These are phyloP conservation scores for Halictus quadricinctus DNA, from an alignment of 2,888 invertebrate species.

Conservation along the genomic window DNA sequence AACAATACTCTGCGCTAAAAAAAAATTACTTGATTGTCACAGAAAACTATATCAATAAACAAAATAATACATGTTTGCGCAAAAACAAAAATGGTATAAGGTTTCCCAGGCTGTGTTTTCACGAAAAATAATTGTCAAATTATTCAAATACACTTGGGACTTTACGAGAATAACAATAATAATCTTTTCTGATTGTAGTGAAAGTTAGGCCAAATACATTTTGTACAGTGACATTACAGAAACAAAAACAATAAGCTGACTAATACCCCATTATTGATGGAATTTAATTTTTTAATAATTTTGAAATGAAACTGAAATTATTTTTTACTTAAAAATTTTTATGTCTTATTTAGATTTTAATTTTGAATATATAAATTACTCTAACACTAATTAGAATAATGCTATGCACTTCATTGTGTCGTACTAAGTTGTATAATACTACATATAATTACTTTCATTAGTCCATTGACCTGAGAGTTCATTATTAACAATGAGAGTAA, in stretches of 20 bases:
- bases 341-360: neutral
- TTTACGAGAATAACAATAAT: neutral
- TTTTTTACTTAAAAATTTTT: neutral
- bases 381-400: neutral
- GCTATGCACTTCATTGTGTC: neutral
- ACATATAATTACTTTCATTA: neutral
- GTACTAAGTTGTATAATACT: neutral
- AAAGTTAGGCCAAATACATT: neutral
- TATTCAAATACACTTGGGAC: neutral
- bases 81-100: neutral
- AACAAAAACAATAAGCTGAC: neutral
- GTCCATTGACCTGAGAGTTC: neutral
- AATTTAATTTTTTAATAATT: neutral
- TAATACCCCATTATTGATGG: neutral
- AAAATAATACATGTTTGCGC: neutral
- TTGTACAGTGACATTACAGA: neutral
- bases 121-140: neutral
- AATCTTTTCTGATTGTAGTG: neutral
- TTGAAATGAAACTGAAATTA: neutral
- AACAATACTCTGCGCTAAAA: neutral
- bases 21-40: neutral
- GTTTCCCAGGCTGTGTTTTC: neutral
- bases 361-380: neutral
- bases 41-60: neutral
- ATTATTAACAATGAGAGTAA: neutral